Base-by-base conservation (phyloP, 2,888 invertebrate species). In the Nezara viridula region DNA sequence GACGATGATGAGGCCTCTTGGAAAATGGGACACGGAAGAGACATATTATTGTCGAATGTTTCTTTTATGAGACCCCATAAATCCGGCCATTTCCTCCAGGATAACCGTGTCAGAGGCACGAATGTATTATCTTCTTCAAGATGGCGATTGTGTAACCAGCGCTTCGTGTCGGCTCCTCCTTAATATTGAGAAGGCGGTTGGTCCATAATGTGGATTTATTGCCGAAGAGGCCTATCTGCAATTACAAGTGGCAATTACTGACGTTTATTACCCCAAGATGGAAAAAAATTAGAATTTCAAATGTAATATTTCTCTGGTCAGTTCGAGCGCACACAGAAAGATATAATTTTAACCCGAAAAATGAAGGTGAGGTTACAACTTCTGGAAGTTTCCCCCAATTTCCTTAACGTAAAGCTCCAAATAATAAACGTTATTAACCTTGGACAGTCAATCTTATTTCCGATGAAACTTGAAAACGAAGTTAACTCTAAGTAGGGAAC, bases 31-130 rank as follows among this genome's bases (percentile, higher is more conserved):
- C 66, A 73, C 4, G 21, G 19, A 73, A 14, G 24, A 37, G 37
- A 73, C 66, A 73, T 73, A 73, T 73, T 73, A 73, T 73, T 73
- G 66, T 37, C 66, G 27, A 73, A 73, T 73, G 66, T 73, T 73
- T 73, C 7, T 73, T 73, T 73, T 73, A 73, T 73, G 66, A 73
- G 66, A 19, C 21, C 37, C 37, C 37, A 73, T 73, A 32, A 73
- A 73, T 73, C 66, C 66, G 37, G 10, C 32, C 66, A 73, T 73
- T 73, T 73, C 21, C 24, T 19, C 19, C 32, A 73, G 32, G 66
- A 37, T 60, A 27, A 60, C 60, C 27, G 27, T 60, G 60, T 60
- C 60, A 60, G 27, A 60, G 60, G 60, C 60, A 27, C 66, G 37
- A 73, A 73, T 73, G 32, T 32, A 37, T 32, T 73, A 37, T 73